Base-by-base conservation (phyloP, 1,140 invertebrate genomes). In the Drosophila tsacasi region DNA sequence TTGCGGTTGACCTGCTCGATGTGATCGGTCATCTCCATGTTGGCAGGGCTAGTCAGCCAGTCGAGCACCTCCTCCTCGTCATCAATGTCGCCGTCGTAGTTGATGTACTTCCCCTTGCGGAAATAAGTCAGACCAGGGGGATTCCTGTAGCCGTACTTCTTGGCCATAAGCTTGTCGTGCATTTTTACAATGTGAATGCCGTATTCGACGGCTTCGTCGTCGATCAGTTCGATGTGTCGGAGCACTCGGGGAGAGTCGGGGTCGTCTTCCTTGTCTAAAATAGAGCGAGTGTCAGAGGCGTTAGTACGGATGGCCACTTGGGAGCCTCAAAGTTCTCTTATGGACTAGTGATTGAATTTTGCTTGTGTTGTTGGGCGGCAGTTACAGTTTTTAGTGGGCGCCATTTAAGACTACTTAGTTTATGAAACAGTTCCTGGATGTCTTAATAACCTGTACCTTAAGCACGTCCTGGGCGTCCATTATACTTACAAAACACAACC, bases 51-150 rank as follows among this genome's bases (percentile, higher is more conserved):
- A 0, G 97, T 98, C 12, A 99, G 92, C 97, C 97, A 99, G 92
- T 99, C 98, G 9, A 99, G 94, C 27, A 99, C 95, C 93, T 98
- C 97, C 93, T 98, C 97, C 91, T 98, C 98, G 85, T 98, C 97
- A 78, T 98, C 97, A 49, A 98, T 96, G 81, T 98, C 97, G 23
- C 97, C 98, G 87, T 98, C 97, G 87, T 98, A 98, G 92, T 98
- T 98, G 13, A 98, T 97, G 52, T 95, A 95, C 93, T 98, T 98
- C 49, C 94, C 97, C 93, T 98, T 98, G 39, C 97, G 95, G 94
- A 98, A 98, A 86, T 98, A 98, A 13, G 97, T 97, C 2, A 98
- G 95, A 2, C 97, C 97, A 2, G 98, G 97, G 32, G 97, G 97
- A 91, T 97, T 97, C 78, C 97, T 94, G 89, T 95, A 97, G 2